These are phyloP conservation scores for Uromys caudimaculatus DNA, from an alignment of 2,797 vertebrate genomes.

Conservation along the genomic window DNA sequence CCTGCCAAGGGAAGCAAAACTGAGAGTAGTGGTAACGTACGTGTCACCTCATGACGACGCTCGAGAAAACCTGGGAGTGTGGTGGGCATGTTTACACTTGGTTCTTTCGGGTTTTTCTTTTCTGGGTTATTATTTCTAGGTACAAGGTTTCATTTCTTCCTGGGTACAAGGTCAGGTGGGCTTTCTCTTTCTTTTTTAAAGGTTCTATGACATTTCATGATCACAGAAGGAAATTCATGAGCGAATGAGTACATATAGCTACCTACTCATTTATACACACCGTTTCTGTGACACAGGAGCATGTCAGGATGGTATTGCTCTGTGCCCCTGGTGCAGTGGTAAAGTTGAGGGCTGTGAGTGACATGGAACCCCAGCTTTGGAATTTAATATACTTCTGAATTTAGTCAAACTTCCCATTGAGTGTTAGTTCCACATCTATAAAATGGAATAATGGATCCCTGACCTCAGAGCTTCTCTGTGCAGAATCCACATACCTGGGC, in stretches of 20 bases:
- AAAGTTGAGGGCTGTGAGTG: neutral
- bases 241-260: neutral
- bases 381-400: neutral
- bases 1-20: slow-evolving; percentile 54
- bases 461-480: neutral
- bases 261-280: neutral
- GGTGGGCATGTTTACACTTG: neutral
- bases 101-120: slow-evolving; percentile 18
- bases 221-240: slow-evolving; percentile 43
- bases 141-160: slow-evolving; percentile 19
- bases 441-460: neutral
- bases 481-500: neutral
- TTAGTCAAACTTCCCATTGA: neutral
- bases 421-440: slow-evolving; percentile 46
- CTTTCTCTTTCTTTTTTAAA: neutral
- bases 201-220: neutral
- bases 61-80: neutral
- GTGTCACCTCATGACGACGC: slow-evolving; percentile 46
- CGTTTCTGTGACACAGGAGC: neutral
- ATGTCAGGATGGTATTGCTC: neutral
- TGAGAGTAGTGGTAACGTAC: slow-evolving; percentile 4
- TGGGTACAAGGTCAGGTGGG: neutral
- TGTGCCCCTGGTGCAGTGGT: neutral
- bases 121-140: slow-evolving; percentile 43
- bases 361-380: neutral